A percentile compares a stretch with the other conserved stretches of the same genome.
Evolutionary conservation across 2,113 vertebrate species (phyloP).

Genomic region (Scomber colias): DNA sequence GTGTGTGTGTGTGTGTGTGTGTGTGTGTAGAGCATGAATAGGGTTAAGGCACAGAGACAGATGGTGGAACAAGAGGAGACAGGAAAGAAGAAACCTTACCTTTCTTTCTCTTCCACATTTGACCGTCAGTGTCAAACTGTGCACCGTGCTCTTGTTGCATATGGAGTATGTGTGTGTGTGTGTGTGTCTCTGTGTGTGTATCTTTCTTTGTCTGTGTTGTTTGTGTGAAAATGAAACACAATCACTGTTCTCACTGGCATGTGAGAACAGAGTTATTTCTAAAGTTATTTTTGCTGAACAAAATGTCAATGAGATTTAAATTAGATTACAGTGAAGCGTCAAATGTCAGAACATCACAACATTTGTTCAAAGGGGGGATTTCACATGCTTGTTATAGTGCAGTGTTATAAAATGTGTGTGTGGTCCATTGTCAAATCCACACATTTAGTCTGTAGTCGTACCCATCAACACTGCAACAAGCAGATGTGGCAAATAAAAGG

Average conservation of each 20-base stretch:
- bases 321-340: neutral
- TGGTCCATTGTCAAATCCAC: neutral
- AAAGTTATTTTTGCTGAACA: slow-evolving; percentile 2
- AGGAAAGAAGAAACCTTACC: no score
- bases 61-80: no score
- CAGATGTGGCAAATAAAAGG: neutral
- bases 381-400: neutral
- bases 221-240: no score
- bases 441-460: neutral
- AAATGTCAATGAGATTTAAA: slow-evolving; percentile 7
- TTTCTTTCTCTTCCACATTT: no score
- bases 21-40: no score
- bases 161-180: neutral
- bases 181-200: neutral
- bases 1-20: no score
- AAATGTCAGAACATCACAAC: neutral
- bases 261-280: no score
- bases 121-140: no score
- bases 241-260: neutral
- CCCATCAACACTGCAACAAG: neutral
- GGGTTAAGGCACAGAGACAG: no score
- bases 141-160: no score
- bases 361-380: no score
- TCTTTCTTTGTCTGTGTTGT: neutral
- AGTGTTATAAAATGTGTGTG: neutral